phyloP scores from a whole-genome alignment of 92 coral and sea anemone genomes.

The Zoanthus solanderi region DNA sequence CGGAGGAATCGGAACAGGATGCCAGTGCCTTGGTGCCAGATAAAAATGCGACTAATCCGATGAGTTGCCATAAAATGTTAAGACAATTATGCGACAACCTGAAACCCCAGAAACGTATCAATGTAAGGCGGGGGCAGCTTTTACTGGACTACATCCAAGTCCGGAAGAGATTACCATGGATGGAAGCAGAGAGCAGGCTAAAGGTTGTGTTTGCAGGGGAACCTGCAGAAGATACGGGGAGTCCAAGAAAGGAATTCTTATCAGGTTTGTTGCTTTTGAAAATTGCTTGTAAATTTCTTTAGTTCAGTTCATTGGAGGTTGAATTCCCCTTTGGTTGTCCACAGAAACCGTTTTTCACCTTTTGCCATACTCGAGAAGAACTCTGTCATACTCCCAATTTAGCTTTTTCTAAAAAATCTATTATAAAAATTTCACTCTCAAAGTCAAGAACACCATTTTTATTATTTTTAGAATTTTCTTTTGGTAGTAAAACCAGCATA shows the following conservation, averaged over 20 bases:
- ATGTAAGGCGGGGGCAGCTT: conserved; percentile 53
- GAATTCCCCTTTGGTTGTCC: conserved; percentile 36
- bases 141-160: conserved; percentile 61
- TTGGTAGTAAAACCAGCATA: conserved; percentile 10
- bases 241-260: conserved; percentile 63
- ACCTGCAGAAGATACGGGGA: conserved; percentile 69
- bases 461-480: conserved; percentile 10
- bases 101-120: conserved; percentile 52
- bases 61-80: conserved; percentile 44
- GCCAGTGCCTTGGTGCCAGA: conserved; percentile 23
- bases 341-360: not conserved
- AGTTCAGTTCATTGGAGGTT: no score
- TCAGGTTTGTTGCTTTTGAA: conserved; percentile 51
- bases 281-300: not conserved
- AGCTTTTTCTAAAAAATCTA: conserved; percentile 13
- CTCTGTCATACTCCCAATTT: conserved; percentile 12
- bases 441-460: conserved; percentile 8
- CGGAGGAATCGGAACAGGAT: conserved; percentile 14
- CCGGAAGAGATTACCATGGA: conserved; percentile 55
- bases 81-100: conserved; percentile 50
- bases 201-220: conserved; percentile 64
- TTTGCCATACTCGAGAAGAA: conserved; percentile 16
- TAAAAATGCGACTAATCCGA: conserved; percentile 12
- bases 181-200: conserved; percentile 49
- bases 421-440: conserved; percentile 4